Conservation (phyloP, 2,797 vertebrate species). For the Lophius americanus region DNA sequence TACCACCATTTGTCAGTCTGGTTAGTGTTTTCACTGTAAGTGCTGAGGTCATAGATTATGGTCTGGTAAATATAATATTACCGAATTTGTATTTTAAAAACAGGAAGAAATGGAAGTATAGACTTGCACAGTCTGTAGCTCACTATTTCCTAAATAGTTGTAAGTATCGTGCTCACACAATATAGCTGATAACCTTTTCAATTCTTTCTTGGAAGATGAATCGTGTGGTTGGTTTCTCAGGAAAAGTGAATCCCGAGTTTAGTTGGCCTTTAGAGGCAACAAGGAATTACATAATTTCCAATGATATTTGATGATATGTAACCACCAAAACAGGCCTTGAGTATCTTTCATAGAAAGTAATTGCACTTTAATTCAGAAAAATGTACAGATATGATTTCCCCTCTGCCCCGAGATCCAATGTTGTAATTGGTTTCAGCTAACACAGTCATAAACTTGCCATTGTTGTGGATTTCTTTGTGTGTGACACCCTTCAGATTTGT, state of each 20-base stretch:
- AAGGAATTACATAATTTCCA: conserved; percentile 2
- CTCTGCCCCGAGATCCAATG: not conserved
- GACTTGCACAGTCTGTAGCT: conserved; percentile 6
- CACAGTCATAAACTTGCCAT: conserved; percentile 16
- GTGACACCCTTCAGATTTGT: conserved; percentile 24
- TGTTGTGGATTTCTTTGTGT: conserved; percentile 31
- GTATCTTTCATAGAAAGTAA: conserved; percentile 3
- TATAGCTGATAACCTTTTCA: conserved; percentile 1
- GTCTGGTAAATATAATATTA: not conserved
- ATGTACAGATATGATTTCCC: not conserved
- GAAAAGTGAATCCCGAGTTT: conserved; percentile 9
- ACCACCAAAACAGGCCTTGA: not conserved
- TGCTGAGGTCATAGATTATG: not conserved
- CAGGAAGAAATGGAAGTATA: too few relatives aligned
- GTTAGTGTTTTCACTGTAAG: conserved; percentile 1
- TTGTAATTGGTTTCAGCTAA: conserved; percentile 3
- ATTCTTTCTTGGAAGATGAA: conserved; percentile 8
- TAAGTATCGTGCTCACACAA: conserved; percentile 13
- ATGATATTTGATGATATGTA: conserved; percentile 7
- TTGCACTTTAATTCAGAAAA: conserved; percentile 13
- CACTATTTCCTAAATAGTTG: not conserved
- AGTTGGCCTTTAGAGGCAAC: not conserved
- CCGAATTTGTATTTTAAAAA: too few relatives aligned
- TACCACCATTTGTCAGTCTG: not conserved
- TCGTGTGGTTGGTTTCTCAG: conserved; percentile 4